These are phyloP conservation scores for Tachuris rubrigastra DNA, from an alignment of 2,113 vertebrate genomes.

Conservation along the genomic window DNA sequence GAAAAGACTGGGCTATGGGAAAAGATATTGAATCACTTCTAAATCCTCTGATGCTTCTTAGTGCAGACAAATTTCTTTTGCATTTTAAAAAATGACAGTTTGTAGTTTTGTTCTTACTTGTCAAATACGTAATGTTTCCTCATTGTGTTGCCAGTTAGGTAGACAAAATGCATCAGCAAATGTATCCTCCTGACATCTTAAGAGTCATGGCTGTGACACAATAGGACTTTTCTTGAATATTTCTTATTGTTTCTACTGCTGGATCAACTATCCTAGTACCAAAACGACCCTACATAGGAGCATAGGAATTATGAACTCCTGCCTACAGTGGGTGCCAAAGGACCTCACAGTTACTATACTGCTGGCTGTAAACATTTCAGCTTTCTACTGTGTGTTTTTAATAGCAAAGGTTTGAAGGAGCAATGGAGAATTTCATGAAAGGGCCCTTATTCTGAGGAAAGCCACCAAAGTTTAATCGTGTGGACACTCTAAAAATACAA, in stretches of 20 bases:
- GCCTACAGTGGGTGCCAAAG: neutral
- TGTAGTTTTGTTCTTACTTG: neutral
- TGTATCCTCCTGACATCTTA: neutral
- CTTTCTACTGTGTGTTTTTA: neutral
- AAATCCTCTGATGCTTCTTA: conserved; percentile 22
- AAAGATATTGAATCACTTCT: conserved; percentile 26
- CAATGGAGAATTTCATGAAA: neutral
- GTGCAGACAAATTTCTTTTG: neutral
- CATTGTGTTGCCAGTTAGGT: neutral
- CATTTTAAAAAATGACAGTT: neutral
- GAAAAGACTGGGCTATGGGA: neutral
- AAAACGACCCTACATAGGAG: neutral
- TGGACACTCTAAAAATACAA: neutral
- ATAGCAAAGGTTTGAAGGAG: neutral
- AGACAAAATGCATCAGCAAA: neutral
- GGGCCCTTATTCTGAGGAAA: neutral
- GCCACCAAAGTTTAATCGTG: neutral
- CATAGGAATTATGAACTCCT: neutral
- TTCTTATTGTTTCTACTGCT: neutral
- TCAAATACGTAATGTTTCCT: neutral
- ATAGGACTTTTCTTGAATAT: neutral
- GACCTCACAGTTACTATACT: neutral
- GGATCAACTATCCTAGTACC: neutral
- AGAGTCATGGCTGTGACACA: neutral
- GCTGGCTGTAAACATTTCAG: neutral